Evolutionary conservation across 2,888 invertebrate genomes (phyloP), one percentile per base, ranked within the genome.

Genomic region (Heliconius erato): DNA sequence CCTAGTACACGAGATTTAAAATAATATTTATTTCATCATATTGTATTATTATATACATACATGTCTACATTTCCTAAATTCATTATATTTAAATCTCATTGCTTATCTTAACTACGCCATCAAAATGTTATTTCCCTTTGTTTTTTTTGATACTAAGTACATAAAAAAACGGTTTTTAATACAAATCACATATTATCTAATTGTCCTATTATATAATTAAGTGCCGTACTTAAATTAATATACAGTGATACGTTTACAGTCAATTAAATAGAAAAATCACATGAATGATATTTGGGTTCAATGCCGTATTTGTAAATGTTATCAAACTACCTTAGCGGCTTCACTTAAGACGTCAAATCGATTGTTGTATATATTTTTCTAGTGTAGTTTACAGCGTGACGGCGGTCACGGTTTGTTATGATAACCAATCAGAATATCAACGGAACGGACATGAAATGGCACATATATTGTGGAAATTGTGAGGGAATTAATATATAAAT

Each of bases 361-460:
- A 74, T 68, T 44, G 63, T 71, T 44, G 16, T 69, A 54, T 63
- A 23, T 16, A 6, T 72, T 83, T 74, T 76, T 65, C 54, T 84
- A 80, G 78, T 77, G 84, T 80, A 85, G 81, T 79, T 84, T 83
- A 82, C 82, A 86, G 83, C 86, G 84, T 86, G 85, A 85, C 85
- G 83, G 82, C 84, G 81, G 86, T 86, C 85, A 86, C 83, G 87
- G 82, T 85, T 85, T 84, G 84, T 83, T 84, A 81, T 82, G 81
- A 82, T 65, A 81, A 74, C 72, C 79, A 86, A 84, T 83, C 81
- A 83, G 81, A 85, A 82, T 74, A 83, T 40, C 40, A 40, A 40
- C 40, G 77, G 67, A 82, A 81, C 71, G 72, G 67, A 84, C 79
- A 74, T 59, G 81, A 79, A 79, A 83, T 79, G 81, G 77, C 35